Evolutionary conservation across 2,888 invertebrate species (phyloP).

Genomic region (Monopis laevigella): DNA sequence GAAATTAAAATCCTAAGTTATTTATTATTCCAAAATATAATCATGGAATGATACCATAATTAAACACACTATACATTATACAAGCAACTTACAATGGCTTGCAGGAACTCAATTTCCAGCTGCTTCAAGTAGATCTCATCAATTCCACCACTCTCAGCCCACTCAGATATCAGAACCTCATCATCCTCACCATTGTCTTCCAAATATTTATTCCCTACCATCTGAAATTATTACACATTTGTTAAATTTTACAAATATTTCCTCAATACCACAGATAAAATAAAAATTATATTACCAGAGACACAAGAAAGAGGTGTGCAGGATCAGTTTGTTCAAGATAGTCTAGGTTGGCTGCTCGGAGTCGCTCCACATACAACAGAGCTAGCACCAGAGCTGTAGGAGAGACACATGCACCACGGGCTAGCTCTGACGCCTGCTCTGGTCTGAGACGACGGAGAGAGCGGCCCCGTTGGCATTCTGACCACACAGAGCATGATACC

Average conservation of each 20-base stretch:
- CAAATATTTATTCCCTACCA: conserved; percentile 96
- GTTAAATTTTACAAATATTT: neutral
- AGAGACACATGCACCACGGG: conserved; percentile 84
- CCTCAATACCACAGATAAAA: neutral
- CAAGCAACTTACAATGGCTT: conserved; percentile 80
- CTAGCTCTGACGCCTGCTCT: conserved; percentile 79
- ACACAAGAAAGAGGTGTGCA: conserved; percentile 92
- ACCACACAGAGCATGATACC: conserved; percentile 86
- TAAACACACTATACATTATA: neutral
- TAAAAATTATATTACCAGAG: conserved; percentile 73
- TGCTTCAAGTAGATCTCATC: conserved; percentile 80
- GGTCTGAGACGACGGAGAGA: conserved; percentile 80
- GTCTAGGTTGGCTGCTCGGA: conserved; percentile 81
- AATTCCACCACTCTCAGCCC: conserved; percentile 88
- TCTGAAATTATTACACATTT: conserved; percentile 58
- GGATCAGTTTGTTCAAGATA: conserved; percentile 63
- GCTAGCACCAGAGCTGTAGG: conserved; percentile 94
- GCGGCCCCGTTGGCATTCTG: conserved; percentile 77
- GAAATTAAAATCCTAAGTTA: conserved; percentile 6
- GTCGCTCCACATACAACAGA: conserved; percentile 90
- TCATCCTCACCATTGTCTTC: conserved; percentile 94
- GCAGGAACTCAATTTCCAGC: conserved; percentile 88
- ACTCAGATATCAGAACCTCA: conserved; percentile 90
- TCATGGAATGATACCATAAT: neutral
- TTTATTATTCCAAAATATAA: conserved; percentile 9